Evolutionary conservation across 2,888 invertebrate species (phyloP).

Genomic region (Sarcophaga subvicina): DNA sequence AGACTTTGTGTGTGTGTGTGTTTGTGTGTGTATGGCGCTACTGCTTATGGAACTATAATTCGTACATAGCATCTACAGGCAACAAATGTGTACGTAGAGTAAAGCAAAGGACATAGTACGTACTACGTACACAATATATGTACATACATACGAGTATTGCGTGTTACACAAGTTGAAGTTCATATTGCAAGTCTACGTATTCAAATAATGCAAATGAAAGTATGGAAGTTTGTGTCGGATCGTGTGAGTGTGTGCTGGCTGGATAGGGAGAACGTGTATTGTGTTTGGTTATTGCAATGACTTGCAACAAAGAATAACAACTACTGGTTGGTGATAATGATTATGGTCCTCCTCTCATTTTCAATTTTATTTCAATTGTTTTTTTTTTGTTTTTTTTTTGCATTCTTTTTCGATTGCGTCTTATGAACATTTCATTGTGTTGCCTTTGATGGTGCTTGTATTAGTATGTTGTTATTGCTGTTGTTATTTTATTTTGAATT

Average conservation of each 20-base stretch:
- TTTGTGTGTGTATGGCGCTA: too few relatives aligned
- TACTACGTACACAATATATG: too few relatives aligned
- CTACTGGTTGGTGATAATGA: constrained; percentile 25
- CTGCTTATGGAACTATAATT: too few relatives aligned
- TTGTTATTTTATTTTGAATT: background rate
- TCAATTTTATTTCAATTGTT: constrained; percentile 2
- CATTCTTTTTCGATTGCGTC: too few relatives aligned
- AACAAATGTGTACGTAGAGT: too few relatives aligned
- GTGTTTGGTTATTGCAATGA: constrained; percentile 5
- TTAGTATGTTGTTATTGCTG: constrained; percentile 5
- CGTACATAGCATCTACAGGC: too few relatives aligned
- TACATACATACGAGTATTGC: too few relatives aligned
- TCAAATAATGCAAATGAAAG: too few relatives aligned
- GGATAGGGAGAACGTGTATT: constrained; percentile 14
- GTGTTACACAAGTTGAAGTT: constrained; percentile 22
- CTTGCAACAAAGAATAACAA: constrained; percentile 6
- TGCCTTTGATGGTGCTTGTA: too few relatives aligned
- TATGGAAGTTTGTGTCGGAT: background rate
- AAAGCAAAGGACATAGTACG: too few relatives aligned
- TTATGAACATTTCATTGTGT: too few relatives aligned
- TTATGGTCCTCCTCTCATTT: constrained; percentile 1
- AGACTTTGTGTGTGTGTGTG: too few relatives aligned
- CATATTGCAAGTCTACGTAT: background rate
- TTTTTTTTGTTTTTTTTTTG: background rate
- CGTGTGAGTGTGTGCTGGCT: background rate